Evolutionary conservation across 2,888 invertebrate genomes (phyloP).

Genomic region (Linyphia triangularis): DNA sequence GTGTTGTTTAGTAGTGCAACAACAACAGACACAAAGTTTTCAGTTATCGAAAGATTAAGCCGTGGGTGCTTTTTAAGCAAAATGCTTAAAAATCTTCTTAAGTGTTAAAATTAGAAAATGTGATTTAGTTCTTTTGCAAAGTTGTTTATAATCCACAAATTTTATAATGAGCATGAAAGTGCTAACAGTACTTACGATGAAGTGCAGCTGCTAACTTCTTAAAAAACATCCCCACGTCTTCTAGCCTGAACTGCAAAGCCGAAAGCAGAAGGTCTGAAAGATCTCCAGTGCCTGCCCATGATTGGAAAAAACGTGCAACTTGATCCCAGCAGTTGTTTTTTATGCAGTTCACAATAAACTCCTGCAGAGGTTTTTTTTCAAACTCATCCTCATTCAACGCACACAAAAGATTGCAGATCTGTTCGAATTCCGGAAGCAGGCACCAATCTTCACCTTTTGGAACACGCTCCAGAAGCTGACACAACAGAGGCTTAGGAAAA

Average conservation of each 20-base stretch:
- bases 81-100: too few relatives aligned
- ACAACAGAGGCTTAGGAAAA: background rate
- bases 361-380: background rate
- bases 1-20: too few relatives aligned
- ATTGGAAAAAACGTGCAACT: background rate
- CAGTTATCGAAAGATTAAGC: too few relatives aligned
- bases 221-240: background rate
- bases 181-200: too few relatives aligned
- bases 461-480: background rate
- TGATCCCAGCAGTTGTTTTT: background rate
- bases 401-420: background rate
- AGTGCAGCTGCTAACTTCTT: background rate
- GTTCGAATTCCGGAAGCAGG: background rate
- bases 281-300: background rate
- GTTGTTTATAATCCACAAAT: too few relatives aligned
- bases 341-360: background rate
- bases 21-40: too few relatives aligned
- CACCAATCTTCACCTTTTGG: background rate
- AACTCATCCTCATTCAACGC: background rate
- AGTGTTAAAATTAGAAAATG: too few relatives aligned
- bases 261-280: background rate
- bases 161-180: too few relatives aligned
- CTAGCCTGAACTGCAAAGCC: background rate
- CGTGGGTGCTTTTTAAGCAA: too few relatives aligned
- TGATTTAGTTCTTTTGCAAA: too few relatives aligned